phyloP scores from a whole-genome alignment of 2,113 vertebrate species.

The Hemiprocne comata region DNA sequence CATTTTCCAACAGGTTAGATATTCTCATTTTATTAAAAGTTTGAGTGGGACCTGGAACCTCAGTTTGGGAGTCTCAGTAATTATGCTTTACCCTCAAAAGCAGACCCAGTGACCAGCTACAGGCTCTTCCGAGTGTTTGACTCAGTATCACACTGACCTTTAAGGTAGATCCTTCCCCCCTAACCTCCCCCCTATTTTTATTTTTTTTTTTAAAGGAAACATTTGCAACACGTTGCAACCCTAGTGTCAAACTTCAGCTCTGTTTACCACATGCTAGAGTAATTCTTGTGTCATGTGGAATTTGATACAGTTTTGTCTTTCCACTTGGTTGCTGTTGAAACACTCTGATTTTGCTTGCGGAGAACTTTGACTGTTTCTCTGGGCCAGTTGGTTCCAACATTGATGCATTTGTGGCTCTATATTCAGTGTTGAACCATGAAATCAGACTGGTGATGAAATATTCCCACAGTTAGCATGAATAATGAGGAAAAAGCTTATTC shows the following conservation, averaged over 20 bases:
- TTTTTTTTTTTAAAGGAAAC: neutral
- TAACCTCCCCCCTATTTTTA: accelerated
- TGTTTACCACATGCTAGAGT: neutral
- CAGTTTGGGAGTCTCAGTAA: neutral
- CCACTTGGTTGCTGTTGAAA: neutral
- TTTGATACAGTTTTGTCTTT: neutral
- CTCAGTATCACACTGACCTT: neutral
- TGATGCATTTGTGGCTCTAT: neutral
- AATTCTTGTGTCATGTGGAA: neutral
- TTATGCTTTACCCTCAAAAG: neutral
- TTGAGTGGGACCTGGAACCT: neutral
- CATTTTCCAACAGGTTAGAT: neutral
- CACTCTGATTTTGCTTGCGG: neutral
- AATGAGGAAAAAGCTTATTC: neutral
- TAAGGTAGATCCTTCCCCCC: neutral
- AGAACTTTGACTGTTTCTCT: neutral
- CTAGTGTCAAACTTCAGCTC: neutral
- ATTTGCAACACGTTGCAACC: neutral
- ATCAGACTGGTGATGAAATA: neutral
- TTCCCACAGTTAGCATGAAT: neutral
- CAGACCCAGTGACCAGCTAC: neutral
- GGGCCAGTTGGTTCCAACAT: neutral
- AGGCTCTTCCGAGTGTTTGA: neutral
- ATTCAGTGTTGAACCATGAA: neutral
- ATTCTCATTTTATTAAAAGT: neutral